phyloP scores from a whole-genome alignment of 2,888 invertebrate species.

The Dromius quadrimaculatus region DNA sequence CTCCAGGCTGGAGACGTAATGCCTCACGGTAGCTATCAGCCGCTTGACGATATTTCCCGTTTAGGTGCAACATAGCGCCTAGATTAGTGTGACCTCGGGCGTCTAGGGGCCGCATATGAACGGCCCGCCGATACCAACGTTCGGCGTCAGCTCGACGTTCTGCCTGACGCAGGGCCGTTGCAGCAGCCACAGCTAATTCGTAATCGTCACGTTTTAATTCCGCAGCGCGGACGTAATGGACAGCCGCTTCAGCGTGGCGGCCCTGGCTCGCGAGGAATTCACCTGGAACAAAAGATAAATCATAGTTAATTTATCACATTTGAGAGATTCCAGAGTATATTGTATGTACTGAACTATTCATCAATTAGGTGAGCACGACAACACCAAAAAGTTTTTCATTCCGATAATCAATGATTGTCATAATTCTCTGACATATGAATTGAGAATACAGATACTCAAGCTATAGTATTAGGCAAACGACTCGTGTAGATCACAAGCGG shows the following conservation, averaged over 20 bases:
- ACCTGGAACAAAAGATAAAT: slow-evolving; percentile 70
- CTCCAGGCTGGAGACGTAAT: slow-evolving; percentile 87
- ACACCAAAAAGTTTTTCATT: no score
- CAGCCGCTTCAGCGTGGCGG: slow-evolving; percentile 84
- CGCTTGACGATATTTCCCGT: slow-evolving; percentile 90
- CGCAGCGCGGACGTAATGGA: slow-evolving; percentile 83
- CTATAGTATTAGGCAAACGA: no score
- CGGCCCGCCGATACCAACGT: slow-evolving; percentile 84
- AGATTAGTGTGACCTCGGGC: slow-evolving; percentile 93
- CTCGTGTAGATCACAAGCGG: no score
- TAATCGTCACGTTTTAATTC: slow-evolving; percentile 84
- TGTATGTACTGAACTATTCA: background rate
- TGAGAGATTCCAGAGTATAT: background rate
- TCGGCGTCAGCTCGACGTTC: slow-evolving; percentile 87
- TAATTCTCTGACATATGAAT: no score
- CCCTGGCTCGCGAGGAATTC: slow-evolving; percentile 87
- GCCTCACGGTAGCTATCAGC: slow-evolving; percentile 89
- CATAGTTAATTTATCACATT: no score
- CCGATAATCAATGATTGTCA: no score
- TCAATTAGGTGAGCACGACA: no score
- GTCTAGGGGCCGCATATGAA: slow-evolving; percentile 73
- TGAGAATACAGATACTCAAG: no score
- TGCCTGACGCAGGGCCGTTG: slow-evolving; percentile 87
- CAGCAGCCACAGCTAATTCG: slow-evolving; percentile 87
- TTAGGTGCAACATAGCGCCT: slow-evolving; percentile 94